Conservation (phyloP, 2,888 invertebrate species). For the Nephrocerus scutellatus region DNA sequence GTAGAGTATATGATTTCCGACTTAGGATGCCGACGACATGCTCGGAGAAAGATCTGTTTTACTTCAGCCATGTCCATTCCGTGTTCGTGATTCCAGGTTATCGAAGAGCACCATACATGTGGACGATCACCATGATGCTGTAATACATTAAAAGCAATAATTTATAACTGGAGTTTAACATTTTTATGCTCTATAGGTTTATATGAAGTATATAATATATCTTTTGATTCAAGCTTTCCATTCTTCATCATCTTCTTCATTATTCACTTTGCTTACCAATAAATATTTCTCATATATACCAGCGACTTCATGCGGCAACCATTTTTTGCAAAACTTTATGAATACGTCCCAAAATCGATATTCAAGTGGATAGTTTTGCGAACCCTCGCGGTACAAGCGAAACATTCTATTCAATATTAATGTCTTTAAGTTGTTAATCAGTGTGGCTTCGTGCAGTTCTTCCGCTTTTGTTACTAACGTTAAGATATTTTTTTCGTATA, state of each 20-base stretch:
- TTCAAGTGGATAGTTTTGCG: conserved; percentile 64
- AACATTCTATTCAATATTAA: conserved; percentile 65
- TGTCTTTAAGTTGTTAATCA: conserved; percentile 59
- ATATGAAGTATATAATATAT: no score
- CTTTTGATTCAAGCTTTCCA: no score
- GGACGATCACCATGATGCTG: conserved; percentile 67
- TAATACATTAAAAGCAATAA: no score
- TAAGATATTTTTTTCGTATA: conserved; percentile 38
- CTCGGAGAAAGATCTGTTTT: conserved; percentile 64
- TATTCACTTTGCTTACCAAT: conserved; percentile 47
- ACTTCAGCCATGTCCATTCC: conserved; percentile 61
- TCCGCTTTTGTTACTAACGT: conserved; percentile 44
- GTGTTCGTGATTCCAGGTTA: conserved; percentile 45
- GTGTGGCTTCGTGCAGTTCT: conserved; percentile 56
- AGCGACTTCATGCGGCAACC: conserved; percentile 52
- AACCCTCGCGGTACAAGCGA: conserved; percentile 64
- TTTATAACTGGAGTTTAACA: no score
- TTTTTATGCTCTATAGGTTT: no score
- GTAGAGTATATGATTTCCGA: conserved; percentile 64
- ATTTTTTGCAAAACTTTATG: conserved; percentile 69
- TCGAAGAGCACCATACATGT: conserved; percentile 71
- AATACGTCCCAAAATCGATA: conserved; percentile 69
- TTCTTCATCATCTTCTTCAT: no score
- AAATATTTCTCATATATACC: conserved; percentile 57
- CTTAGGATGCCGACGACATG: conserved; percentile 65